Evolutionary conservation across 2,797 vertebrate genomes (phyloP), one percentile per base, ranked within the genome.

Genomic region (Hippocampus kuda): DNA sequence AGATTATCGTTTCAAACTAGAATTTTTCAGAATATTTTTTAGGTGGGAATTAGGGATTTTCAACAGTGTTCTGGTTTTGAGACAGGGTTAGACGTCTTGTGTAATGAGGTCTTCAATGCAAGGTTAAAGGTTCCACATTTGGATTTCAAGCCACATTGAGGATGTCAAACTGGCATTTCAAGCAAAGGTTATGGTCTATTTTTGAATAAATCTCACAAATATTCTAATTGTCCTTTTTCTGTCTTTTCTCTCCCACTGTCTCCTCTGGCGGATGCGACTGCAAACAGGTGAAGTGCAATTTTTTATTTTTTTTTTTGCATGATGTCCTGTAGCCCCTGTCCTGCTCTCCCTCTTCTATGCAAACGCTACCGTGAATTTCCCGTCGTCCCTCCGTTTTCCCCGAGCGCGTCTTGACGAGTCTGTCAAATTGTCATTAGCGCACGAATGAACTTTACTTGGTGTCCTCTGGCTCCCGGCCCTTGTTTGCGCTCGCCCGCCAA

Each of bases 261-360:
- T 70, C 61, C 20, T 30, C 59, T 59, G 38, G 13, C 26, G 26
- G 70, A 44, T 69, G 75, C 57, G 63, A 64, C 11, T 53, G 16
- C n/a, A 48, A 82, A 82, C 82, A 89, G 88, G 86, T 89, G 87
- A 85, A 34, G 27, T 53, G 70, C 41, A 24, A 30, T 30, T 30
- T 30, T 30, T 30, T 30, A 27, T n/a, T 44, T 44, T 64, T 15
- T 46, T 24, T 44, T 44, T n/a, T 22, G 0, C 6, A 11, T 18
- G 4, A 34, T 63, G 41, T 22, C 38, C 0, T 26, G 2, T 57
- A 16, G 56, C 24, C 13, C 26, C 5, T 27, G 3, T 59, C 24
- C 24, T 59, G 24, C 11, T 27, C 2, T 59, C 11, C 13, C 26
- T 16, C 12, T 30, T 59, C 26, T 59, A 4, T 27, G 13, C 1